Evolutionary conservation across 2,797 vertebrate species (phyloP), one percentile per base, ranked within the genome.

Genomic region (Smutsia gigantea): DNA sequence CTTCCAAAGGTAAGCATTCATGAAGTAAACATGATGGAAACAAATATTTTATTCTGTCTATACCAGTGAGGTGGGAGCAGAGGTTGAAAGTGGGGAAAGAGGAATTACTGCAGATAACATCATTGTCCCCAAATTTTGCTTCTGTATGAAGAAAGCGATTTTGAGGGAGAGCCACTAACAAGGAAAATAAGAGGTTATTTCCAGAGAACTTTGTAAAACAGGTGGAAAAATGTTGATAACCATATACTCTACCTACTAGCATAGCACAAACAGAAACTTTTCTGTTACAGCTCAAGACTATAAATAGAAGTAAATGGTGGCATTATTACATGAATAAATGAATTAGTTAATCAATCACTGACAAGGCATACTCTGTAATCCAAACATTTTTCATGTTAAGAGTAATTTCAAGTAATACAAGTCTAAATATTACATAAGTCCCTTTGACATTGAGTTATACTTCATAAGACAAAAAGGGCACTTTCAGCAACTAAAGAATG

Each of bases 351-450:
- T 99, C 98, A 98, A 98, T 98, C 98, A 98, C 97, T 98, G 98
- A 98, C 98, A 98, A 97, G 97, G 18, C 96, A 90, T 96, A 97
- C 98, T 98, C 94, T 98, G 97, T 98, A 98, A 98, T 98, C 98
- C 98, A 98, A 98, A 98, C 97, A 98, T 98, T 99, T 99, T 98
- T 98, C 98, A 98, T 98, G 98, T 98, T 98, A 97, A 98, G 98
- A 98, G 98, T 98, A 98, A 99, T 99, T 98, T 98, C 97, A 97
- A 98, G 98, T 98, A 98, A 98, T 98, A 97, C 98, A 97, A 71
- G 63, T 98, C 98, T 98, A 98, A 99, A 99, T 98, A 98, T 99
- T 99, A 98, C 98, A 99, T 98, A 98, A 98, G 97, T 93, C 97
- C 91, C 94, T 92, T 92, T 98, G 98, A 98, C 98, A 98, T 97